Base-by-base conservation (phyloP, 2,113 vertebrate genomes). In the Siniperca chuatsi region DNA sequence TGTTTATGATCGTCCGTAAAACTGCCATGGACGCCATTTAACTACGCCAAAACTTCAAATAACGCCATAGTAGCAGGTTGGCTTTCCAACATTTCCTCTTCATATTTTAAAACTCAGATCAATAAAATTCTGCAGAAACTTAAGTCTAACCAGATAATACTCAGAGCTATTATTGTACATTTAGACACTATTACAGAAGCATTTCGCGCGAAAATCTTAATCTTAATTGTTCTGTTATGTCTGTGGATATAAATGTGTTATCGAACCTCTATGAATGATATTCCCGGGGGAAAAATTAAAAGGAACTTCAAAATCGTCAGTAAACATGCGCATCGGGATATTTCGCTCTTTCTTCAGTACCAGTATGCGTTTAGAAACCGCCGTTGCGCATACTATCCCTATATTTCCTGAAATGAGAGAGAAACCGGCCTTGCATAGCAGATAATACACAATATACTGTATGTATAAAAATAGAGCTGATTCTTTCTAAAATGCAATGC, bases 1-100 rank as follows among this genome's bases (percentile, higher is more conserved):
- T 86, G 87, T 94, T 93, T 94, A 92, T 81, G 87, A 87, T 72
- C 70, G 74, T 67, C 87, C 48, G 88, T 93, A 90, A 93, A 92
- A 82, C 75, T 86, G 91, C 82, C 83, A 85, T 73, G 83, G 90
- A 82, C 73, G 69, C 75, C 68, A 73, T 83, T 87, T 88, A 84
- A 92, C 87, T 83, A 67, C 52, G 58, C 42, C 73, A n/a, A 86
- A 85, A 75, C 83, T 81, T 83, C 55, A 86, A 78, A 76, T 82
- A 64, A 83, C n/a, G 55, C 55, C 85, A 35, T 21, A 37, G 33
- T 37, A 44, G 65, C 55, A 37, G 67, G 20, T 25, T 57, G 57
- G 60, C 58, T 44, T 73, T 75, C 58, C 64, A 65, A 70, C 79
- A 20, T 18, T 69, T 50, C 64, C 77, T 80, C 70, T 78, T 83